A percentile compares a stretch with the other conserved stretches of the same genome.
Evolutionary conservation across 2,113 vertebrate genomes (phyloP).

Genomic region (Ramphastos sulfuratus): DNA sequence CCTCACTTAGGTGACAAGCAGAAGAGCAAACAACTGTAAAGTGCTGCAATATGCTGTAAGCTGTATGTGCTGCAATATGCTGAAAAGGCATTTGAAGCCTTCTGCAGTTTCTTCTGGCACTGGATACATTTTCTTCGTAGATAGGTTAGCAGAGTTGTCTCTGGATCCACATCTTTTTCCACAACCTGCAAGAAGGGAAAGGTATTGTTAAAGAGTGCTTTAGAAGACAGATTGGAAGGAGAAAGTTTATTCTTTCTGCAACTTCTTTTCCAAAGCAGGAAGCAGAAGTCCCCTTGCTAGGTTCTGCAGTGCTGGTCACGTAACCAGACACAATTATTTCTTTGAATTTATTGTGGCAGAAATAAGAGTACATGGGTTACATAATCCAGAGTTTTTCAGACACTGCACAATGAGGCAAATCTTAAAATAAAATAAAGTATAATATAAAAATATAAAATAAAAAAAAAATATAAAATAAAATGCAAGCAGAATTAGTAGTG

Average conservation of each 20-base stretch:
- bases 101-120: neutral
- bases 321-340: rapidly evolving
- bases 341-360: neutral
- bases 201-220: neutral
- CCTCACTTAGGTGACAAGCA: neutral
- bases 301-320: rapidly evolving
- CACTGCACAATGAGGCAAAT: neutral
- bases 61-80: no score
- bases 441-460: neutral
- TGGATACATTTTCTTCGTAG: conserved; percentile 88
- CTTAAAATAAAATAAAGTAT: neutral
- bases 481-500: neutral
- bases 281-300: neutral
- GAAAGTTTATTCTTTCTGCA: neutral
- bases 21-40: neutral
- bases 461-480: neutral
- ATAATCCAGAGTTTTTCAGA: neutral
- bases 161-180: conserved; percentile 88
- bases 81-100: neutral
- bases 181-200: conserved; percentile 79
- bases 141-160: conserved; percentile 87
- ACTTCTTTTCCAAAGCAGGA: neutral
- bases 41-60: neutral
- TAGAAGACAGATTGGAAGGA: neutral
- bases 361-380: rapidly evolving